Percentiles rank a stretch among this genome's conserved stretches.
These are phyloP conservation scores for Lethrus apterus DNA, from an alignment of 1,140 invertebrate genomes.

Conservation along the genomic window DNA sequence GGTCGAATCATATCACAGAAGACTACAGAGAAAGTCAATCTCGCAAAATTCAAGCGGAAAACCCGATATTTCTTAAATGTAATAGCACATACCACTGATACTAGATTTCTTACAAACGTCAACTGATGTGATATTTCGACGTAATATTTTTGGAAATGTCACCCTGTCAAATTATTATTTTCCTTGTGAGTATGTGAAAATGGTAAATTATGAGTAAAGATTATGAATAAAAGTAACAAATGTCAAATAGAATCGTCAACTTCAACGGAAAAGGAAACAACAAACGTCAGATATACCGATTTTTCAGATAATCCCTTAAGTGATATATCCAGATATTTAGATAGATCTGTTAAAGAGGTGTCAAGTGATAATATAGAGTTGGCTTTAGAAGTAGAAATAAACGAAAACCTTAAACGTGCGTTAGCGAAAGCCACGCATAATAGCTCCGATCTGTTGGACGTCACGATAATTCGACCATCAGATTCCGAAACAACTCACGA, in stretches of 20 bases:
- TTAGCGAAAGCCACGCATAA: constrained; percentile 4
- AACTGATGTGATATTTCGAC: too few species aligned
- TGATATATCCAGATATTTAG: constrained; percentile 8
- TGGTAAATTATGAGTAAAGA: constrained; percentile 9
- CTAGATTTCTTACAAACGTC: too few species aligned
- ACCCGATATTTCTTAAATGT: too few species aligned
- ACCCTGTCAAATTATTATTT: too few species aligned
- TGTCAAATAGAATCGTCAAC: constrained; percentile 7
- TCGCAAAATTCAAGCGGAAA: too few species aligned
- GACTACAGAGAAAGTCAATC: too few species aligned
- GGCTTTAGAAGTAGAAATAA: constrained; percentile 20
- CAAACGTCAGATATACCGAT: too few species aligned
- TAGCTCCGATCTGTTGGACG: constrained; percentile 16
- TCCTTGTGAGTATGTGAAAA: too few species aligned
- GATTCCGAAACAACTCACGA: constrained; percentile 9
- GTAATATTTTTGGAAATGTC: too few species aligned
- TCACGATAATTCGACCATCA: constrained; percentile 17
- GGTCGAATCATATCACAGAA: too few species aligned
- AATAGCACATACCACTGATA: too few species aligned
- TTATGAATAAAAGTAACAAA: constrained; percentile 12
- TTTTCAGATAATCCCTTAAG: constrained; percentile 1
- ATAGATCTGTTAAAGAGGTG: background rate
- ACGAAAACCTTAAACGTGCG: constrained; percentile 18
- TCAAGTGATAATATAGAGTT: constrained; percentile 1
- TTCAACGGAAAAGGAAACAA: constrained; percentile 2